Base-by-base conservation (phyloP, 2,888 invertebrate species). In the Athalia circularis region DNA sequence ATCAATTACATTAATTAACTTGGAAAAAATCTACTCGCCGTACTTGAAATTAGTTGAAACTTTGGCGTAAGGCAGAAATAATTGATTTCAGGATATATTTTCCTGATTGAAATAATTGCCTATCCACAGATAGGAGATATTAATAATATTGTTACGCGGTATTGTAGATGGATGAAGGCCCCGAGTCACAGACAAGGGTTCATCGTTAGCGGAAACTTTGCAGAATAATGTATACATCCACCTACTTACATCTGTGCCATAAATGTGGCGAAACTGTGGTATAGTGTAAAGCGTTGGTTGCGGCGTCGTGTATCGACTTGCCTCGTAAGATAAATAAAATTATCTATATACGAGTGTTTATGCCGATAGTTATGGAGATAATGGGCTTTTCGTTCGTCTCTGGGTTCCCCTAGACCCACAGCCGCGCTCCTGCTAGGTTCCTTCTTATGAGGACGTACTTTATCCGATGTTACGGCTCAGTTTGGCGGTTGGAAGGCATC, bases 341-440 rank as follows among this genome's bases (percentile, higher is more conserved):
- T 84, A 84, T 84, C 81, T 78, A 82, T 85, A 82, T 85, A 84
- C 80, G 82, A 84, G 85, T 85, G 84, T 84, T 85, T 84, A 85
- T 83, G 83, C 80, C 81, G 81, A 83, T 80, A 80, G 80, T 83
- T 83, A 81, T 81, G 79, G 79, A 83, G 83, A 83, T 85, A 85
- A 83, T 81, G 83, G 79, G 80, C 76, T 64, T 50, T 75, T 75
- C 75, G 62, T 75, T 50, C 29, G 62, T 47, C 72, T 72, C 72
- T 75, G 15, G 75, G 6, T 64, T 64, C 62, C 64, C 75, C 62
- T 75, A 64, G 75, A 75, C 64, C 62, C 59, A 43, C 29, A 57
- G 47, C 59, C 64, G 78, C 67, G 68, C 57, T 79, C 80, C 78
- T 80, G 81, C 82, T 82, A 80, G 80, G 77, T 29, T 29, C 74